Base-by-base conservation (phyloP, 2,888 invertebrate genomes). In the Ommatoiulus sabulosus region DNA sequence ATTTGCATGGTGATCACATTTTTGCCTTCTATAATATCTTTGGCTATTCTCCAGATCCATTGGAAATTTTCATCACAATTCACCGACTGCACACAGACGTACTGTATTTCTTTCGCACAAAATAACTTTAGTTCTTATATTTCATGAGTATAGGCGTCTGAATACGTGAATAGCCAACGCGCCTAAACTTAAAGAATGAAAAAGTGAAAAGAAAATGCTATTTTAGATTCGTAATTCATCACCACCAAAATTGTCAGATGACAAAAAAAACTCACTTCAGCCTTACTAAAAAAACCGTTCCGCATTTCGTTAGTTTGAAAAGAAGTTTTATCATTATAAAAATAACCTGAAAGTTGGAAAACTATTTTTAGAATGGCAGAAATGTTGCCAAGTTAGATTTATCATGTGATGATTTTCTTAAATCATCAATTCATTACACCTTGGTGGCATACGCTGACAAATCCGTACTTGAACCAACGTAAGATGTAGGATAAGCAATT, bases 191-290 rank as follows among this genome's bases (percentile, higher is more conserved):
- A 48, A 48, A 48, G 12, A 48, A 48, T 48, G 12, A 48, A 63
- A 63, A 63, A 63, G 8, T 15, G 15, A 63, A 63, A 63, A 20
- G 4, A 63, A 63, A 63, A 63, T 20, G 20, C 63, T 63, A 63
- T 63, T 63, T 72, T 8, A 24, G 72, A 24, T 72, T 72, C 10
- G 72, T 72, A 72, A 72, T 72, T 72, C 72, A 72, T 72, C 72
- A 72, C 24, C 10, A 24, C 20, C 24, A 72, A 8, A 72, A 10
- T n/a, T 72, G 72, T 20, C 72, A 72, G 72, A 72, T 72, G 72
- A 7, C 8, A 72, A 72, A 24, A 6, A 52, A 57, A 57, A 24
- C 48, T 48, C 1, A 8, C 10, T 24, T 72, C 24, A 10, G 72
- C 24, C 24, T 24, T 72, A 10, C 3, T 72, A 24, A 3, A n/a